Conservation (phyloP, 1,140 invertebrate genomes). For the Drosophila funebris region DNA sequence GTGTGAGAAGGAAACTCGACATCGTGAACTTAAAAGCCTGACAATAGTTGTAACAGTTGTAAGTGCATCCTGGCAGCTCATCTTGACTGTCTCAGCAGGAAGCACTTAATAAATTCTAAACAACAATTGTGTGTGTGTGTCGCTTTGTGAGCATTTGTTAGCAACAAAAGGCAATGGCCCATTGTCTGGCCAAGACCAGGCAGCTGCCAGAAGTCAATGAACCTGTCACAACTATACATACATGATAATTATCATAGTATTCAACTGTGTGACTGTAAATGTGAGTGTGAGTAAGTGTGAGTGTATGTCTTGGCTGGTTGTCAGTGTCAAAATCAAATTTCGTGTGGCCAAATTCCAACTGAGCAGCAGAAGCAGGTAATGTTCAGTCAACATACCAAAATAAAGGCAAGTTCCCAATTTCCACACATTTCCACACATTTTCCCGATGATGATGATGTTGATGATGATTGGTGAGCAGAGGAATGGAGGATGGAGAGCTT, state of each 20-base stretch:
- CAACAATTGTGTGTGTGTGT: constrained; percentile 51
- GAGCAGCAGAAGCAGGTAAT: constrained; percentile 22
- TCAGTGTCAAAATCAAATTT: constrained; percentile 65
- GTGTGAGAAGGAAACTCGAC: constrained; percentile 1
- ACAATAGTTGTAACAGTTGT: constrained; percentile 48
- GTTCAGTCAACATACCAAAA: constrained; percentile 23
- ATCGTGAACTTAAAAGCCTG: constrained; percentile 27
- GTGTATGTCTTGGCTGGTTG: constrained; percentile 5
- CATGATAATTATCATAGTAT: constrained; percentile 50
- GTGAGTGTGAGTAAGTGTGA: not conserved
- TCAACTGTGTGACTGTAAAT: not conserved
- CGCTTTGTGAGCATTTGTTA: constrained; percentile 43
- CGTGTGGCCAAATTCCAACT: constrained; percentile 36
- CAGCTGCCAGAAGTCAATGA: constrained; percentile 46
- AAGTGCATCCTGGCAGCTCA: constrained; percentile 52
- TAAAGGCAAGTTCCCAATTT: constrained; percentile 8
- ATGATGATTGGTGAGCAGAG: not conserved
- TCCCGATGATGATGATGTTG: too few relatives aligned
- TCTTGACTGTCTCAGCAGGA: constrained; percentile 58
- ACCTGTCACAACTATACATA: constrained; percentile 28
- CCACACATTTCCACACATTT: not conserved
- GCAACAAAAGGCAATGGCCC: constrained; percentile 60
- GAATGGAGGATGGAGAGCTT: not conserved
- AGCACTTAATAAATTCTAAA: constrained; percentile 78
- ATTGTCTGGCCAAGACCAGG: constrained; percentile 33